Base-by-base conservation (phyloP, 1,140 invertebrate genomes). In the Neotoxoptera formosana region DNA sequence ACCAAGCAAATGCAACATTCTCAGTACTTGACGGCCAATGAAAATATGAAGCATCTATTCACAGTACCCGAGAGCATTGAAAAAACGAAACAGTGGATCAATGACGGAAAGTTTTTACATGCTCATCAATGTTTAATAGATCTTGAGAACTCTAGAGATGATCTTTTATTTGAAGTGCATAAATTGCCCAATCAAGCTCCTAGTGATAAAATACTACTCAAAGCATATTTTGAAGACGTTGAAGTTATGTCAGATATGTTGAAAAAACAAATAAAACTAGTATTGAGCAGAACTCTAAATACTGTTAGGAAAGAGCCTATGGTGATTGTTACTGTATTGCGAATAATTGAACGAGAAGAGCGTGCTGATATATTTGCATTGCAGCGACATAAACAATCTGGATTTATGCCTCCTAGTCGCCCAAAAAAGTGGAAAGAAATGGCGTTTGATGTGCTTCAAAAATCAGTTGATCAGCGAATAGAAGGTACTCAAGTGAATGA, bases 31-130 rank as follows among this genome's bases (percentile, higher is more conserved):
- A 99, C 99, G 23, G 99, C 99, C 4, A 99, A 99, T 96, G 99
- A 99, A 95, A 99, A 99, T 95, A 96, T 99, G 11, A 99, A 99
- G 95, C 98, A 99, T 95, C 99, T 99, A 93, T 99, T 99, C 94
- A 99, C 98, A 86, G 98, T 99, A 1, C 98, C 98, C 23, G 98
- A 99, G 95, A 99, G 98, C 95, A 98, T 99, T 4, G 97, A 98
- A 93, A 99, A 98, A 95, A 99, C 99, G 0, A 97, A 98, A 94
- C 97, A 98, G 91, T 97, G 98, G 96, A 99, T 99, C 94, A 97
- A 97, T 94, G 99, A 99, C 94, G 98, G 99, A 90, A 99, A 99
- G 95, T 95, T 99, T 23, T 95, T 99, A 1, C 97, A 98, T 95
- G 98, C 99, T 23, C 94, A 95, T 94, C 94, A 95, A 96, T 98